Conservation (phyloP, 2,113 vertebrate species). For the Callipepla californica region DNA sequence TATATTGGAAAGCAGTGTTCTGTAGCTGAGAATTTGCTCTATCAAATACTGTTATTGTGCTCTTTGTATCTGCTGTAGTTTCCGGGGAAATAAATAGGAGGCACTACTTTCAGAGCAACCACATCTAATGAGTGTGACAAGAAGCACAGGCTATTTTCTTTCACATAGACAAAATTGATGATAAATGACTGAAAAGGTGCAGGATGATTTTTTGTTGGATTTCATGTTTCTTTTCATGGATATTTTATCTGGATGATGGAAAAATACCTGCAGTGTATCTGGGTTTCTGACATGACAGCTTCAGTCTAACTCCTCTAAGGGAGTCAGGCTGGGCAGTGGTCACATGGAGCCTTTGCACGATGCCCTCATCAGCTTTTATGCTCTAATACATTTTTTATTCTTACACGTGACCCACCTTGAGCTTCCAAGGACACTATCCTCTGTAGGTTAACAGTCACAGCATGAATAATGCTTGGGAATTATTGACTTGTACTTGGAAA, state of each 20-base stretch:
- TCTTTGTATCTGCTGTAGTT: neutral
- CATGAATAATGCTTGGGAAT: neutral
- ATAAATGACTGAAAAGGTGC: neutral
- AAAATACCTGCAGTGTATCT: neutral
- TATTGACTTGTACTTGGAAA: neutral
- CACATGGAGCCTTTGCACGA: neutral
- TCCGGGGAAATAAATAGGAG: neutral
- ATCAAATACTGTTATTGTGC: neutral
- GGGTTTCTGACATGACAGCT: constrained; percentile 9
- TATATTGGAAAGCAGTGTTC: neutral
- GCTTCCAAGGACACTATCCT: neutral
- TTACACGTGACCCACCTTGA: neutral
- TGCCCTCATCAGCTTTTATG: constrained; percentile 12
- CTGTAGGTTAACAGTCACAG: neutral
- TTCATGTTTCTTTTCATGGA: neutral
- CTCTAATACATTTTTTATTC: constrained; percentile 13
- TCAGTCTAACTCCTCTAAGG: neutral
- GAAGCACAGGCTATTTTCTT: neutral
- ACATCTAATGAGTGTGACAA: constrained; percentile 20
- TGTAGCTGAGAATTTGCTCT: neutral
- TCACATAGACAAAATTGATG: neutral
- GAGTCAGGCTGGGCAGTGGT: neutral
- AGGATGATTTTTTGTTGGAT: neutral
- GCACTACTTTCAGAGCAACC: neutral
- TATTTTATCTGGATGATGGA: neutral